phyloP scores from a whole-genome alignment of 2,888 invertebrate species.

The Aleiodes leptofemur region DNA sequence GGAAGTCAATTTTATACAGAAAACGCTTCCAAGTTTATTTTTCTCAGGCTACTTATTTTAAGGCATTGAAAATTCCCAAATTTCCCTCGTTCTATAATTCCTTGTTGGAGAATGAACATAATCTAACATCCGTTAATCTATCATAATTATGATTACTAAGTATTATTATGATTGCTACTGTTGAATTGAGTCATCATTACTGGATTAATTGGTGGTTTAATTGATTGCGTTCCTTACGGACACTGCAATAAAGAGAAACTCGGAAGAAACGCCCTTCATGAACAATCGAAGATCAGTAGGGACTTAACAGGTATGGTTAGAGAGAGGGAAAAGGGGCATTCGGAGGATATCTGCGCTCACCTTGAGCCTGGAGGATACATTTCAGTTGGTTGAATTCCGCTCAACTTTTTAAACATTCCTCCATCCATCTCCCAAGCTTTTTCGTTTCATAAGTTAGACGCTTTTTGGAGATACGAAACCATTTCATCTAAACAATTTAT shows the following conservation, averaged over 20 bases:
- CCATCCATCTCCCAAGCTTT: too few species aligned
- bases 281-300: conserved; percentile 29
- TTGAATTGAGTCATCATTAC: conserved; percentile 43
- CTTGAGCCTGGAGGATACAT: too few species aligned
- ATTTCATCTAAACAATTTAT: neutral
- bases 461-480: neutral
- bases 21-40: too few species aligned
- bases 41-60: too few species aligned
- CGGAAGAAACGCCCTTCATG: conserved; percentile 37
- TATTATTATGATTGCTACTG: neutral
- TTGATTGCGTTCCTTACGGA: conserved; percentile 23
- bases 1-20: too few species aligned
- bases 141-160: neutral
- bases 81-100: neutral
- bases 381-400: too few species aligned
- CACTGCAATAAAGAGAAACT: conserved; percentile 42
- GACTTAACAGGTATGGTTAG: neutral
- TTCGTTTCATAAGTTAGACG: too few species aligned
- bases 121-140: neutral
- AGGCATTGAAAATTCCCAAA: too few species aligned
- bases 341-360: too few species aligned
- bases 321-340: neutral
- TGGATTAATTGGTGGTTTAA: conserved; percentile 40
- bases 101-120: neutral
- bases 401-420: too few species aligned